Evolutionary conservation across 1,140 invertebrate species (phyloP).

Genomic region (Penaeus japonicus): DNA sequence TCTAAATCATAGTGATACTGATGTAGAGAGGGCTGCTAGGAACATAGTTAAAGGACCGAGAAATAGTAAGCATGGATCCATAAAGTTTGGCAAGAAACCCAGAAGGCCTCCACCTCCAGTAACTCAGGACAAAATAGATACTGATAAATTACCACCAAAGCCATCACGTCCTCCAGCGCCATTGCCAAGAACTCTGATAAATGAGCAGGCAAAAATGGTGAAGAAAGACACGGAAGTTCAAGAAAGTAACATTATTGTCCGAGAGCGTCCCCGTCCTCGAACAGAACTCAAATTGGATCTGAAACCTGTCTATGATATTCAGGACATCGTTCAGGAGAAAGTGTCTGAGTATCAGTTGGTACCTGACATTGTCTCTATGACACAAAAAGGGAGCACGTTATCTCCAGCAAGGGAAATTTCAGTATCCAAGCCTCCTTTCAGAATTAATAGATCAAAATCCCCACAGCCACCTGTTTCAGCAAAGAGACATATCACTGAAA

Average conservation of each 20-base stretch:
- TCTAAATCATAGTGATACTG: background rate
- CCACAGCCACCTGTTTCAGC: background rate
- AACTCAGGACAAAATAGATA: background rate
- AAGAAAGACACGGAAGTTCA: background rate
- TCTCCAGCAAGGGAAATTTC: background rate
- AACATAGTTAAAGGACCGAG: constrained; percentile 36
- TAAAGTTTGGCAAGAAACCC: constrained; percentile 37
- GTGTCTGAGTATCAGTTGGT: constrained; percentile 9
- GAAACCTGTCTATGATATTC: background rate
- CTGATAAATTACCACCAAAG: no score
- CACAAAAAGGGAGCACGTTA: constrained; percentile 3
- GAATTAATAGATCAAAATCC: constrained; percentile 15
- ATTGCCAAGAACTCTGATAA: no score
- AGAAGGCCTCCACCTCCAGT: background rate
- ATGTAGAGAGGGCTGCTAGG: constrained; percentile 29
- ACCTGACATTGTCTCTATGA: constrained; percentile 44
- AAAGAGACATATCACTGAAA: no score
- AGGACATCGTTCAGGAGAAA: background rate
- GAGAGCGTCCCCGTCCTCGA: background rate
- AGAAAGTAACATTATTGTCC: no score
- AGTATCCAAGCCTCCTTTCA: constrained; percentile 17
- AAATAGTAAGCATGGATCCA: constrained; percentile 25
- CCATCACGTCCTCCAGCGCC: background rate
- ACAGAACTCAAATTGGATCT: constrained; percentile 1
- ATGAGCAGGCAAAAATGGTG: background rate